phyloP scores from a whole-genome alignment of 2,113 vertebrate species.

The Xenopus laevis region DNA sequence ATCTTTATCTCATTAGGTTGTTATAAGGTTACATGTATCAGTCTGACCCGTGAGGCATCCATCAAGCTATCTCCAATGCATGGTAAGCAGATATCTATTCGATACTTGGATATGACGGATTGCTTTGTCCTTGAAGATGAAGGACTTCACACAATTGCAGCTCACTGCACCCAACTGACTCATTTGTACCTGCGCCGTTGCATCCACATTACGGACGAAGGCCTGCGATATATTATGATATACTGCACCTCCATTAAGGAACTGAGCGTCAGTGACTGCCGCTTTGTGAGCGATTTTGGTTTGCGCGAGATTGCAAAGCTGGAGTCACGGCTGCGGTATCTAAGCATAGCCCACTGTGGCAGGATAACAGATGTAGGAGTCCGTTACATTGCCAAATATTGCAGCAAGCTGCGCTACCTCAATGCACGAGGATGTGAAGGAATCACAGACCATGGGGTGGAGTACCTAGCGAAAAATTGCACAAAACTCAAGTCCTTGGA shows the following conservation, averaged over 20 bases:
- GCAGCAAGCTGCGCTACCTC: conserved; percentile 92
- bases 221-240: conserved; percentile 88
- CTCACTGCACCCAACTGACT: conserved; percentile 93
- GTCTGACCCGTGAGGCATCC: conserved; percentile 85
- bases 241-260: conserved; percentile 86
- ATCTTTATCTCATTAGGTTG: conserved; percentile 73
- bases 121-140: conserved; percentile 94
- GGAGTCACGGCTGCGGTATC: conserved; percentile 88
- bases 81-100: conserved; percentile 92
- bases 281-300: conserved; percentile 89
- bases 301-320: conserved; percentile 91
- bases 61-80: conserved; percentile 82
- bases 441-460: conserved; percentile 91
- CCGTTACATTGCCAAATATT: conserved; percentile 94
- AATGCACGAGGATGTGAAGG: conserved; percentile 95
- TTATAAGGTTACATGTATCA: conserved; percentile 97
- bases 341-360: conserved; percentile 93
- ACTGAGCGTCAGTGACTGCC: conserved; percentile 94
- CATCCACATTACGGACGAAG: conserved; percentile 86
- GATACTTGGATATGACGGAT: conserved; percentile 95
- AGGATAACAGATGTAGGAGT: conserved; percentile 94
- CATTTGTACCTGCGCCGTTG: conserved; percentile 97
- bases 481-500: conserved; percentile 90
- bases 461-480: conserved; percentile 92
- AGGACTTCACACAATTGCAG: conserved; percentile 90